phyloP scores from a whole-genome alignment of 2,113 vertebrate species.

The Scortum barcoo region DNA sequence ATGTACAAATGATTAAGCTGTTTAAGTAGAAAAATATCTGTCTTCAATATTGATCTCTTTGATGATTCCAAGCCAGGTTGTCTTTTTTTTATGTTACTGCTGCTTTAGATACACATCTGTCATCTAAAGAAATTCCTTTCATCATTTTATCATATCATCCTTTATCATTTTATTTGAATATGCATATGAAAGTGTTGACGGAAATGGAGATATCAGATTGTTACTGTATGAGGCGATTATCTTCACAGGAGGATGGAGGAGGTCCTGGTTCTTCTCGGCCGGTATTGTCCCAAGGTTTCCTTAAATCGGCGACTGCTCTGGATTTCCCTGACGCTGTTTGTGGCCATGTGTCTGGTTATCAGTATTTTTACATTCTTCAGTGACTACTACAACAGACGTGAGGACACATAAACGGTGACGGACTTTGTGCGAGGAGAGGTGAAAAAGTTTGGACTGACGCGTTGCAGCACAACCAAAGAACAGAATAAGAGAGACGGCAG shows the following conservation, averaged over 20 bases:
- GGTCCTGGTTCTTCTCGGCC: constrained; percentile 72
- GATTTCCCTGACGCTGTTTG: constrained; percentile 76
- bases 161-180: neutral
- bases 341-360: constrained; percentile 79
- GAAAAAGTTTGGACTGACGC: constrained; percentile 73
- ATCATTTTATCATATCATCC: too few species aligned
- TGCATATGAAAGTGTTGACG: neutral
- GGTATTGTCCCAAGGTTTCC: constrained; percentile 78
- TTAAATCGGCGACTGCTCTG: constrained; percentile 76
- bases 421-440: constrained; percentile 48
- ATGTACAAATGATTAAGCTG: neutral
- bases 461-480: constrained; percentile 63
- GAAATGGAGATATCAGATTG: neutral
- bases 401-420: constrained; percentile 73
- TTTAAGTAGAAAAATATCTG: too few species aligned
- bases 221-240: neutral
- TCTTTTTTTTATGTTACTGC: too few species aligned
- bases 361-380: constrained; percentile 82
- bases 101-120: neutral
- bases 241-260: constrained; percentile 80
- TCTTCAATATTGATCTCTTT: neutral
- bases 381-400: constrained; percentile 71
- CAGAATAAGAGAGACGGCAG: constrained; percentile 40
- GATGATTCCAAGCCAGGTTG: neutral
- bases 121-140: neutral